These are phyloP conservation scores for Amiota minor DNA, from an alignment of 2,888 invertebrate genomes.

Conservation along the genomic window DNA sequence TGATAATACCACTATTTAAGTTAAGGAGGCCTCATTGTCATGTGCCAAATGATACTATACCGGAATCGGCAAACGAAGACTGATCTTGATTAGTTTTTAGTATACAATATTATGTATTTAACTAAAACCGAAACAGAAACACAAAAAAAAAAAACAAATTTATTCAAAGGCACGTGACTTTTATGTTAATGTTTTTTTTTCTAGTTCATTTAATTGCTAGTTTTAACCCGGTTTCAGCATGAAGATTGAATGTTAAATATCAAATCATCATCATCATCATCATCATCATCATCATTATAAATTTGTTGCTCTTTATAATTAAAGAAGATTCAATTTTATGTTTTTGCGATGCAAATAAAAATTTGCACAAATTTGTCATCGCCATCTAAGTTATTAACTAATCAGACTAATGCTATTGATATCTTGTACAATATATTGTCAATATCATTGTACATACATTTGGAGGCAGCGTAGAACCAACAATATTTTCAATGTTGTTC, in stretches of 20 bases:
- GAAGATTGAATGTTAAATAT: background rate
- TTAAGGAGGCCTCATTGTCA: slow-evolving; percentile 11
- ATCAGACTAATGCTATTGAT: no score
- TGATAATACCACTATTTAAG: no score
- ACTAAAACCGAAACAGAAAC: no score
- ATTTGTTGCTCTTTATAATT: slow-evolving; percentile 3
- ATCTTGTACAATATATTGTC: no score
- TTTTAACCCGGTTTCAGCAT: background rate
- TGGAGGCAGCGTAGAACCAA: no score
- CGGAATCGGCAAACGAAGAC: background rate
- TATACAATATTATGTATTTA: background rate
- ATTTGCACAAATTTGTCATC: background rate
- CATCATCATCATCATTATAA: background rate
- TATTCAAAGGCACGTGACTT: slow-evolving; percentile 20
- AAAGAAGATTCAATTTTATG: slow-evolving; percentile 12
- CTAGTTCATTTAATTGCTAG: background rate
- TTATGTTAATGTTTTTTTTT: slow-evolving; percentile 2
- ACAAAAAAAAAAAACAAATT: no score
- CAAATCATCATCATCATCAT: background rate
- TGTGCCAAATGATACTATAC: slow-evolving; percentile 12
- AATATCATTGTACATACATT: no score
- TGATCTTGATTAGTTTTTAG: slow-evolving; percentile 4
- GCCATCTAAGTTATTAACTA: no score
- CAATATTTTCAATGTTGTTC: no score
- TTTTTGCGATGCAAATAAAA: background rate